Percentiles rank a stretch among this genome's conserved stretches.
phyloP scores from a whole-genome alignment of 2,888 invertebrate species.

The Epicampocera succincta region DNA sequence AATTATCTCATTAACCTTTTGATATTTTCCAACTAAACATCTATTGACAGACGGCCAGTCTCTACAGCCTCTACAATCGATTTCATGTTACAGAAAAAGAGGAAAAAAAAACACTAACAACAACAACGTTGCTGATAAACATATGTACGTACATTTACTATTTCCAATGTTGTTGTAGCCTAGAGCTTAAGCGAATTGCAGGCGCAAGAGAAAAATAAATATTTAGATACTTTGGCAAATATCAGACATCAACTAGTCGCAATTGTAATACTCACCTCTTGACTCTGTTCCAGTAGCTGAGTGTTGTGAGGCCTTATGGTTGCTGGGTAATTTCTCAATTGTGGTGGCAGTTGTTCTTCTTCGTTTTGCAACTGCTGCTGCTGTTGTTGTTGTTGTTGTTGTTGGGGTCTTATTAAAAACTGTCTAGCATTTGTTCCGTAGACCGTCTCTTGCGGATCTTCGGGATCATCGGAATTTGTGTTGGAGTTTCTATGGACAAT shows the following conservation, averaged over 20 bases:
- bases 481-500: slow-evolving; percentile 67
- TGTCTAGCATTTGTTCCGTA: slow-evolving; percentile 79
- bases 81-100: slow-evolving; percentile 21
- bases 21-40: slow-evolving; percentile 64
- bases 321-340: slow-evolving; percentile 79
- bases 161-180: not conserved
- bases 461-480: slow-evolving; percentile 76
- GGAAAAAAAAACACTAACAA: not conserved
- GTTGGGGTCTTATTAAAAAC: slow-evolving; percentile 79
- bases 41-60: slow-evolving; percentile 51
- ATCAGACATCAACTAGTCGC: slow-evolving; percentile 11
- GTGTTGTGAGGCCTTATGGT: slow-evolving; percentile 78
- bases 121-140: too few relatives aligned
- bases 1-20: slow-evolving; percentile 70
- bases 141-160: too few relatives aligned
- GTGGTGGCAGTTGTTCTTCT: slow-evolving; percentile 76
- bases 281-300: slow-evolving; percentile 79
- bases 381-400: slow-evolving; percentile 78
- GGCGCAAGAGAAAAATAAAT: not conserved
- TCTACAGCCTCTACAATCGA: slow-evolving; percentile 39
- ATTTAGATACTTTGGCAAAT: not conserved
- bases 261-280: slow-evolving; percentile 76
- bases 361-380: slow-evolving; percentile 77
- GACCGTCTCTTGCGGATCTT: slow-evolving; percentile 80
- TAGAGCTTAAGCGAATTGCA: not conserved